Evolutionary conservation across 1,140 invertebrate genomes (phyloP).

Genomic region (Zaprionus nigranus): DNA sequence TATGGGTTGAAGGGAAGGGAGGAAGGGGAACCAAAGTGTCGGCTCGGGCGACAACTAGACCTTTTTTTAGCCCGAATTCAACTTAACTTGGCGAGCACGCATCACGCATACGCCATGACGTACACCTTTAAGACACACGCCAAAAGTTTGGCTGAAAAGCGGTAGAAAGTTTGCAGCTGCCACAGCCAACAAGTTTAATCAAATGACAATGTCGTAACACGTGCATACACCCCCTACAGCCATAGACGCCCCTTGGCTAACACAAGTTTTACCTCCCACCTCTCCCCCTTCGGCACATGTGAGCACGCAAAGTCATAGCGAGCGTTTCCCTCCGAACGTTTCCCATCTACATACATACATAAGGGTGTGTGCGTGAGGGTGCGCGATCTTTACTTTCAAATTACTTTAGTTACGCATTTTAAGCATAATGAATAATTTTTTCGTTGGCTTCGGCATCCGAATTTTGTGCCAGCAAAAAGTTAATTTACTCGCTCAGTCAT

Average conservation of each 20-base stretch:
- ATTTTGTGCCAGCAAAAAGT: constrained; percentile 46
- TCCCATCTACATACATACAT: background rate
- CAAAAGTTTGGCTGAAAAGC: constrained; percentile 39
- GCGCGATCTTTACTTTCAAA: constrained; percentile 68
- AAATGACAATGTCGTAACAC: constrained; percentile 76
- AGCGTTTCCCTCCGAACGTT: background rate
- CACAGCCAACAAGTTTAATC: constrained; percentile 75
- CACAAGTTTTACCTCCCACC: constrained; percentile 27
- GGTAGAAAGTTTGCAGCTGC: constrained; percentile 35
- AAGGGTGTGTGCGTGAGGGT: constrained; percentile 33
- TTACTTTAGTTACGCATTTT: constrained; percentile 80
- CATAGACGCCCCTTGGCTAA: constrained; percentile 24
- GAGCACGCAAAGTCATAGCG: constrained; percentile 52
- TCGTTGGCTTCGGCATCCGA: constrained; percentile 21
- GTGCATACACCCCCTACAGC: constrained; percentile 64
- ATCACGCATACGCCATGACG: constrained; percentile 20
- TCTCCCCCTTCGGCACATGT: constrained; percentile 42
- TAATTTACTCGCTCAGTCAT: constrained; percentile 42
- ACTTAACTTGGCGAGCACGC: background rate
- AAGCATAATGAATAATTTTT: constrained; percentile 72
- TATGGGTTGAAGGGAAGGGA: background rate
- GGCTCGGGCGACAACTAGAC: constrained; percentile 3
- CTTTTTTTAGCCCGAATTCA: background rate
- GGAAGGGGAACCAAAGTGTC: background rate
- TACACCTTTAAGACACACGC: constrained; percentile 29